These are phyloP conservation scores for Bos indicus DNA, from an alignment of 2,113 vertebrate genomes.

Conservation along the genomic window DNA sequence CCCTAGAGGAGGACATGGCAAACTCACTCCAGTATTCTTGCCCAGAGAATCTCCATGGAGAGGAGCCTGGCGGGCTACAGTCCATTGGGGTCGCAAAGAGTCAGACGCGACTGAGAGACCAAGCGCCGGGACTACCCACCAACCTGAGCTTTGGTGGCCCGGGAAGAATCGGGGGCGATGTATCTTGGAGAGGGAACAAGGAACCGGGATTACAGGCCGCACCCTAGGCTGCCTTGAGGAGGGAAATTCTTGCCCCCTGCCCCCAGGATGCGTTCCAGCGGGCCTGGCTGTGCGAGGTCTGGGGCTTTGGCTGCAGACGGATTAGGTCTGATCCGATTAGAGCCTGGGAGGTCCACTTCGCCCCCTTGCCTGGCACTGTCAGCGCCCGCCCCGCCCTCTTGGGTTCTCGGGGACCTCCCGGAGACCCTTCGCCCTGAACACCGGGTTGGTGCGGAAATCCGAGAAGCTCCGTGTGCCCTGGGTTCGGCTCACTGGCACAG, in stretches of 20 bases:
- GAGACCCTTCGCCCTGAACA: not conserved
- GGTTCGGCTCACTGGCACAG: not conserved
- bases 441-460: not conserved
- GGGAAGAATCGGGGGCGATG: not conserved
- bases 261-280: not conserved
- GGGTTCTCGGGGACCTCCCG: not conserved
- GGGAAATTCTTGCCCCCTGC: not conserved
- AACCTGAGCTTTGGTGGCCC: not conserved
- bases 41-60: not conserved
- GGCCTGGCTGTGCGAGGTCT: not conserved
- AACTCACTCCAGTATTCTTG: not conserved
- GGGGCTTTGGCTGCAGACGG: constrained; percentile 21
- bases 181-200: not conserved
- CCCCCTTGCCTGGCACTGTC: not conserved
- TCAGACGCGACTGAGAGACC: not conserved
- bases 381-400: not conserved
- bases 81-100: not conserved
- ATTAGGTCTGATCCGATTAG: constrained; percentile 70
- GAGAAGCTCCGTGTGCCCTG: not conserved
- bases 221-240: not conserved
- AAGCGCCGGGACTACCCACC: not conserved
- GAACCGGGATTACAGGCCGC: not conserved
- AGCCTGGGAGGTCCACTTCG: not conserved
- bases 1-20: not conserved
- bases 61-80: not conserved